phyloP scores from a whole-genome alignment of 2,113 vertebrate species.

The Gymnorhina tibicen region DNA sequence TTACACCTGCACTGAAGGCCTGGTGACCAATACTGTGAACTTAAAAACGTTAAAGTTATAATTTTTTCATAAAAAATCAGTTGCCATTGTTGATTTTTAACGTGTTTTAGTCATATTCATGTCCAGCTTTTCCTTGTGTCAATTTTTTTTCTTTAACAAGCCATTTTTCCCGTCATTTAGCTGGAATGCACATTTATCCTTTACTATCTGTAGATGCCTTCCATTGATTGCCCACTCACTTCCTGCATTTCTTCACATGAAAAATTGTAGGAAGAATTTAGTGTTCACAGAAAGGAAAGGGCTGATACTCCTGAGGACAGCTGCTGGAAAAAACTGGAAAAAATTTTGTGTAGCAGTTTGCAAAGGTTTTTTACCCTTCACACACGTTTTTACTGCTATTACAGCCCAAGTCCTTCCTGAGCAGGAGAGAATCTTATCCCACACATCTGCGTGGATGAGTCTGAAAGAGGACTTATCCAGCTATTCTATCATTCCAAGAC shows the following conservation, averaged over 20 bases:
- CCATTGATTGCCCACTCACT: neutral
- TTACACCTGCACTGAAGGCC: neutral
- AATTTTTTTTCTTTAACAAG: neutral
- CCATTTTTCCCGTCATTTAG: neutral
- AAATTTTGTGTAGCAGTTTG: neutral
- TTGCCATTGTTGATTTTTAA: neutral
- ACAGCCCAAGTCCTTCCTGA: neutral
- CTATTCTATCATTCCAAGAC: neutral
- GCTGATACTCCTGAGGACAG: neutral
- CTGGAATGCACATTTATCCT: neutral
- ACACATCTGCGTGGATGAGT: neutral
- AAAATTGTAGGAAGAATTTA: neutral
- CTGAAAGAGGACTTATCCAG: neutral
- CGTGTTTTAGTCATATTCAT: neutral
- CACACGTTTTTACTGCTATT: fast-evolving
- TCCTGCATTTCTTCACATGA: neutral
- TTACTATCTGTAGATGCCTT: neutral
- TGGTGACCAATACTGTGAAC: neutral
- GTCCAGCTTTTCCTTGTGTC: neutral
- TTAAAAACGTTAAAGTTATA: neutral
- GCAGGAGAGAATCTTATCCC: neutral
- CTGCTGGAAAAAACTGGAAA: neutral
- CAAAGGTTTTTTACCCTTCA: neutral
- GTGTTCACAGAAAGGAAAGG: neutral
- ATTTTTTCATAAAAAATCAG: neutral